Percentiles rank a stretch among this genome's conserved stretches.
Evolutionary conservation across 2,888 invertebrate genomes (phyloP).

Genomic region (Ariolimax columbianus): DNA sequence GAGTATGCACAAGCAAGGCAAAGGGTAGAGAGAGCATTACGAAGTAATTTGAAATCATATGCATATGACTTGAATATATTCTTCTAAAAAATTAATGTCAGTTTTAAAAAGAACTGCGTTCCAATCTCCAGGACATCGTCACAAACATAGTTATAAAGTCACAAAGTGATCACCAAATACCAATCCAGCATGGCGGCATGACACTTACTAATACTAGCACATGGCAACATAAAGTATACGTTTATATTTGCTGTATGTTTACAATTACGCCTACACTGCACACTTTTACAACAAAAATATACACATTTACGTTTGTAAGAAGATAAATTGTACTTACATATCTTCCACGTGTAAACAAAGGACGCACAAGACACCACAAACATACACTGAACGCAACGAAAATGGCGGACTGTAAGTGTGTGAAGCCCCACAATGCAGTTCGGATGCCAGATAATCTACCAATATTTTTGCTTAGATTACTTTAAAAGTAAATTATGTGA

Average conservation of each 20-base stretch:
- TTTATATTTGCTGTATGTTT: neutral
- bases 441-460: conserved; percentile 40
- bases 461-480: neutral
- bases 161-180: too few species aligned
- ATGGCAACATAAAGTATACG: neutral
- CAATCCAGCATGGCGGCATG: neutral
- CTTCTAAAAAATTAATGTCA: too few species aligned
- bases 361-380: conserved; percentile 72
- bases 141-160: too few species aligned
- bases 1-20: too few species aligned
- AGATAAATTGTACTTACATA: conserved; percentile 57
- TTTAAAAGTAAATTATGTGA: too few species aligned
- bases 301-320: neutral
- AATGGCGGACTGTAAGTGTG: conserved; percentile 67
- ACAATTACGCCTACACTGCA: neutral
- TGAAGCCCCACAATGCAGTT: conserved; percentile 49
- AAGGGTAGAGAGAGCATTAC: too few species aligned
- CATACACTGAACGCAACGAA: conserved; percentile 64
- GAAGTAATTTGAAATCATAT: too few species aligned
- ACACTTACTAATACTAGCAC: neutral
- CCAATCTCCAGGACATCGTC: too few species aligned
- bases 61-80: too few species aligned
- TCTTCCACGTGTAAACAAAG: conserved; percentile 71
- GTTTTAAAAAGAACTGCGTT: too few species aligned
- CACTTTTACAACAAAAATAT: neutral